Conservation (phyloP, 1,140 invertebrate species). For the Thereuonema tuberculata region DNA sequence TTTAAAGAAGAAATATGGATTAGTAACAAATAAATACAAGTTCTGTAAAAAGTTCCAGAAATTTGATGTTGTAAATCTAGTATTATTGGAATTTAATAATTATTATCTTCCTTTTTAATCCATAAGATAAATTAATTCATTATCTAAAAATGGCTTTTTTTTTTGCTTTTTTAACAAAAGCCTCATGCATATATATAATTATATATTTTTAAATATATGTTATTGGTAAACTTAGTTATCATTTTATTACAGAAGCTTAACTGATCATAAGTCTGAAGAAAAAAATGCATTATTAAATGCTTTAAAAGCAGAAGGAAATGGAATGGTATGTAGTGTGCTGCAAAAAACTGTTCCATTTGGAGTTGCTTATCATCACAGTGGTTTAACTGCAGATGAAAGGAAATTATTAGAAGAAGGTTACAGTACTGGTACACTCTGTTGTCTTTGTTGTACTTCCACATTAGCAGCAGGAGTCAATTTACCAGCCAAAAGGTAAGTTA, state of each 20-base stretch:
- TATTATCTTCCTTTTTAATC: no score
- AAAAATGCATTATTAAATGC: conserved; percentile 43
- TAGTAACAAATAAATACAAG: no score
- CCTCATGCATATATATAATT: no score
- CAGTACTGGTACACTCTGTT: conserved; percentile 56
- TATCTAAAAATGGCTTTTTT: no score
- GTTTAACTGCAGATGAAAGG: conserved; percentile 68
- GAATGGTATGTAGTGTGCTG: conserved; percentile 57
- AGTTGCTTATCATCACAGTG: conserved; percentile 76
- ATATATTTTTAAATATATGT: no score
- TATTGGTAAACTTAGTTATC: no score
- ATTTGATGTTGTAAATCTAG: no score
- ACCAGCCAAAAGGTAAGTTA: conserved; percentile 63
- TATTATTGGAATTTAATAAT: no score
- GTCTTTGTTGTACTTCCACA: conserved; percentile 89
- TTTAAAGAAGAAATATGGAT: no score
- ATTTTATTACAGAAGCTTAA: conserved; percentile 34
- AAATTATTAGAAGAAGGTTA: conserved; percentile 77
- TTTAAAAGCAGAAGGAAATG: conserved; percentile 49
- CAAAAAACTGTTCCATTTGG: conserved; percentile 56
- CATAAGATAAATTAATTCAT: no score
- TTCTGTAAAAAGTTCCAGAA: no score
- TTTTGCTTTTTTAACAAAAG: no score
- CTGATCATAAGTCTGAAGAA: conserved; percentile 42
- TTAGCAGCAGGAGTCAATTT: conserved; percentile 93